Percentiles rank a stretch among this genome's conserved stretches.
phyloP scores from a whole-genome alignment of 2,888 invertebrate genomes.

The Scrobipalpa atriplicella region DNA sequence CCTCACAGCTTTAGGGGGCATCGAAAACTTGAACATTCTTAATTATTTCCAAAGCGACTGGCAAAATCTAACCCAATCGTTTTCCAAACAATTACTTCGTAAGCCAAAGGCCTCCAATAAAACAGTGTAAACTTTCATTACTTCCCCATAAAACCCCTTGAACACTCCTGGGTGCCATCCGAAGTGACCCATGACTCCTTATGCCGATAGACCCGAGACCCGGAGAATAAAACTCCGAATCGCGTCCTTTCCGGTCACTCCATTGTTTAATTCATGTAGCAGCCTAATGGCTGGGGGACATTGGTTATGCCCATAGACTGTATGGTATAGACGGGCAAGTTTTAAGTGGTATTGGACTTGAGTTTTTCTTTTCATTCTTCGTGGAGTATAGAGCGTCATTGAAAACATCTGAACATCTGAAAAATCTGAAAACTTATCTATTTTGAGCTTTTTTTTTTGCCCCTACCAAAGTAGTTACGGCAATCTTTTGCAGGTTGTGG shows the following conservation, averaged over 20 bases:
- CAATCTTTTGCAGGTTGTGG: no score
- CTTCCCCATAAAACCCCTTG: background rate
- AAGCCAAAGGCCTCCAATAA: background rate
- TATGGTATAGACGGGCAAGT: background rate
- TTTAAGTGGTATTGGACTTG: no score
- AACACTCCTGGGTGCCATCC: background rate
- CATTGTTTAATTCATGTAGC: slow-evolving; percentile 35
- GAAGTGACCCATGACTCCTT: background rate
- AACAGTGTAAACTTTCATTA: slow-evolving; percentile 1
- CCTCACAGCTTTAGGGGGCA: no score
- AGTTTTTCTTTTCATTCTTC: no score
- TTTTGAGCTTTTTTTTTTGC: background rate
- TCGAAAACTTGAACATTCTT: no score
- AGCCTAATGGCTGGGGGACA: slow-evolving; percentile 16
- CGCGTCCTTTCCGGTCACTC: slow-evolving; percentile 7
- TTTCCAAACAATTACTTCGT: background rate
- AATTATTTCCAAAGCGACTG: no score
- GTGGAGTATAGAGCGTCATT: no score
- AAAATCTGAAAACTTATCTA: background rate
- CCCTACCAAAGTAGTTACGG: no score
- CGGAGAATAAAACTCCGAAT: slow-evolving; percentile 4
- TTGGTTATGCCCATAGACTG: background rate
- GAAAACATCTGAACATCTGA: background rate
- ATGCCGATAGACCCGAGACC: background rate
- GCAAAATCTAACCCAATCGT: no score